Conservation (phyloP, 2,888 invertebrate species). For the Digitonthophagus gazella region DNA sequence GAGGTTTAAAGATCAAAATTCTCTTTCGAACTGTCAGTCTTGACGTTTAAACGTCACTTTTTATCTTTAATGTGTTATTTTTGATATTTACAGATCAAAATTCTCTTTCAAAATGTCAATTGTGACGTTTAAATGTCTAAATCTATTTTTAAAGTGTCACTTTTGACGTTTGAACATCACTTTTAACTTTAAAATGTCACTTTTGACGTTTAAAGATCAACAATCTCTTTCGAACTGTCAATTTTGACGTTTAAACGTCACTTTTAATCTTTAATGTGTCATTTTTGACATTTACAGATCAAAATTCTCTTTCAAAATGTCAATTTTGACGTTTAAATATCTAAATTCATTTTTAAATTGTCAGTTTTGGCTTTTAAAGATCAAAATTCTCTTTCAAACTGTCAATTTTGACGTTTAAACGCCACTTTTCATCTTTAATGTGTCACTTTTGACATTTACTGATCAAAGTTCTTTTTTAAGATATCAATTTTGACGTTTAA, state of each 20-base stretch:
- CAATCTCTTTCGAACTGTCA: background rate
- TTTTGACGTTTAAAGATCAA: background rate
- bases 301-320: background rate
- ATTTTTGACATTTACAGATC: background rate
- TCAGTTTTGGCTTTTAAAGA: background rate
- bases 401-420: background rate
- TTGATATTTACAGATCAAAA: background rate
- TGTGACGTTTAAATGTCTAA: background rate
- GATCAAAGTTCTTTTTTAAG: background rate
- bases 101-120: background rate
- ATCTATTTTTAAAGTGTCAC: background rate
- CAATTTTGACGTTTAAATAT: background rate
- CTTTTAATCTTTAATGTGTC: background rate
- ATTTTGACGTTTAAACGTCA: background rate
- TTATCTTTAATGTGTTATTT: background rate
- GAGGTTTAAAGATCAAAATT: background rate
- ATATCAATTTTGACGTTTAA: background rate
- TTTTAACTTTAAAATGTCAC: background rate
- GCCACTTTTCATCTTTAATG: too few species aligned
- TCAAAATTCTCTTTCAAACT: background rate
- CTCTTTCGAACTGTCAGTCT: background rate
- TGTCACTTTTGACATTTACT: background rate
- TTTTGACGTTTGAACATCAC: background rate
- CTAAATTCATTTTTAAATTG: background rate
- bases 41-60: background rate